phyloP scores from a whole-genome alignment of 1,140 invertebrate genomes.

The Calosoma granatense region DNA sequence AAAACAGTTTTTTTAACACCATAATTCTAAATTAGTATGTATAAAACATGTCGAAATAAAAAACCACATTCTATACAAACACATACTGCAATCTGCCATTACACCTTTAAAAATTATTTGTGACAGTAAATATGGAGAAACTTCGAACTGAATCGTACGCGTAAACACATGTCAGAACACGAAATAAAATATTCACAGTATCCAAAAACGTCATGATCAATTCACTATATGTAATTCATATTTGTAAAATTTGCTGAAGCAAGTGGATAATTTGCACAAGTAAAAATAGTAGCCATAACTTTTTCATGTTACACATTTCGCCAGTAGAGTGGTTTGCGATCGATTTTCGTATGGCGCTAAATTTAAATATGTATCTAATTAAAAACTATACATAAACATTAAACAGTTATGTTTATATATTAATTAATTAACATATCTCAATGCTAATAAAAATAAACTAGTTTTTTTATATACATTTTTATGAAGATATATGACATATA shows the following conservation, averaged over 20 bases:
- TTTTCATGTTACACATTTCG: neutral
- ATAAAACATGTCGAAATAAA: neutral
- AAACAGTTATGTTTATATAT: no score
- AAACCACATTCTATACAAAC: constrained; percentile 3
- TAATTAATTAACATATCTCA: no score
- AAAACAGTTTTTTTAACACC: neutral
- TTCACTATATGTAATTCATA: neutral
- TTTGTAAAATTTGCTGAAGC: neutral
- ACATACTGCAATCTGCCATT: constrained; percentile 3
- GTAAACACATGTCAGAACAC: neutral
- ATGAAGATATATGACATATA: no score
- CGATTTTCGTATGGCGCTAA: neutral
- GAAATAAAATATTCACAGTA: neutral
- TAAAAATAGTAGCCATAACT: neutral
- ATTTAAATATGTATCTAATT: no score
- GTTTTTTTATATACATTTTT: no score
- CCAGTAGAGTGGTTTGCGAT: neutral
- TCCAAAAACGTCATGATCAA: no score
- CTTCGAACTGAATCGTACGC: neutral
- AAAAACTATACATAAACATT: no score
- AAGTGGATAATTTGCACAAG: constrained; percentile 1
- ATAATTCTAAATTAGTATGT: neutral
- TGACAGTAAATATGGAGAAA: neutral
- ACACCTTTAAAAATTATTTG: neutral
- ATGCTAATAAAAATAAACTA: no score